These are phyloP conservation scores for Macaca fascicularis DNA, from an alignment of 2,113 vertebrate genomes.

Conservation along the genomic window T2T-MFA8v1.1 NC_088392.1:7200001-7200500, in stretches of 20 bases:
- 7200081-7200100: background rate
- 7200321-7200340: background rate
- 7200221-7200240: background rate
- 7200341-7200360: background rate
- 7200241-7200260: background rate
- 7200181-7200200: background rate
- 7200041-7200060: constrained; percentile 9
- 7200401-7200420: fast-evolving
- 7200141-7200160: background rate
- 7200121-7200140: background rate
- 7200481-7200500: too few relatives aligned
- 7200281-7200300: background rate
- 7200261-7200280: background rate
- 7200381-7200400: background rate
- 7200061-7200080: background rate
- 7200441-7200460: fast-evolving
- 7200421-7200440: background rate
- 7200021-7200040: background rate
- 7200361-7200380: background rate
- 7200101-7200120: background rate
- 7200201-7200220: background rate
- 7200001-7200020: background rate
- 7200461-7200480: background rate
- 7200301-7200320: fast-evolving
- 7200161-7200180: background rate